A percentile compares a stretch with the other conserved stretches of the same genome.
Evolutionary conservation across 2,113 vertebrate species (phyloP).

Genomic region (Entomyzon cyanotis): DNA sequence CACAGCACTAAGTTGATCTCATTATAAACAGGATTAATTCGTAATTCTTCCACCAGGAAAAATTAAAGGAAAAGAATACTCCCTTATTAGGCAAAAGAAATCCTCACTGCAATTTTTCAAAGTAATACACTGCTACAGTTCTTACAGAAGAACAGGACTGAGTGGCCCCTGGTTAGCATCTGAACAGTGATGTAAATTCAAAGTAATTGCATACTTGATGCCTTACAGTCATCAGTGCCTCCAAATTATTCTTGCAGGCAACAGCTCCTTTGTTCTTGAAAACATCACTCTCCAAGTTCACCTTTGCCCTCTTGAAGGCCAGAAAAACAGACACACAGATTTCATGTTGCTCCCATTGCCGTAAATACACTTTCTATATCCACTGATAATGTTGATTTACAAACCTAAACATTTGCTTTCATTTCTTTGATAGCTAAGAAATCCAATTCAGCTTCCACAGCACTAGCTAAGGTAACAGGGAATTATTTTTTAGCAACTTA

Average conservation of each 20-base stretch:
- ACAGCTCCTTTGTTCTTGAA: background rate
- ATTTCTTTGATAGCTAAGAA: background rate
- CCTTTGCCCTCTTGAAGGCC: background rate
- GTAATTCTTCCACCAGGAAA: background rate
- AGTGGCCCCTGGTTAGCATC: background rate
- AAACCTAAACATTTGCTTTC: background rate
- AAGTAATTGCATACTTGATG: background rate
- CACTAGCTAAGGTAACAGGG: background rate
- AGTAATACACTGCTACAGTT: background rate
- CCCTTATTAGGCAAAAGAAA: background rate
- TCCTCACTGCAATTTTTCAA: background rate
- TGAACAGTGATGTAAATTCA: background rate
- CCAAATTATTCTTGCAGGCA: background rate
- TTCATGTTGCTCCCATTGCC: background rate
- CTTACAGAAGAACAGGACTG: background rate
- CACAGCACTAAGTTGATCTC: background rate
- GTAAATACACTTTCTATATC: background rate
- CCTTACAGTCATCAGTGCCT: background rate
- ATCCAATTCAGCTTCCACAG: background rate
- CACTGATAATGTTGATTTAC: background rate
- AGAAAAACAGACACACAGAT: background rate
- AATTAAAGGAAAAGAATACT: background rate
- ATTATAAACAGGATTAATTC: background rate
- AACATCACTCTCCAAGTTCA: background rate
- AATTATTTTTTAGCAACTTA: background rate